phyloP scores from a whole-genome alignment of 2,888 invertebrate genomes.

The Carpatolechia fugitivella region DNA sequence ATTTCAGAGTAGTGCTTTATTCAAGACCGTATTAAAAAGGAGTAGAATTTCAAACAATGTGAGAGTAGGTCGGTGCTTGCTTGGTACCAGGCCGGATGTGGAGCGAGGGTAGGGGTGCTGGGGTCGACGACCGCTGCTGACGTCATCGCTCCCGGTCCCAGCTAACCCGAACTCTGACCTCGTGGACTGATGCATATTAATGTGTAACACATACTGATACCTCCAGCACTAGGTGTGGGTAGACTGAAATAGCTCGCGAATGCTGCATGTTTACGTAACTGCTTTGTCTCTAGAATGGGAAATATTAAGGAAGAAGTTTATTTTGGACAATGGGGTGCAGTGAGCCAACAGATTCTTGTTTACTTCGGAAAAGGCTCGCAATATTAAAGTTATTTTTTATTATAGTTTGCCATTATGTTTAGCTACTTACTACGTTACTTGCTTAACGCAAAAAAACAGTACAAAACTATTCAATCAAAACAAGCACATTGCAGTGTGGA shows the following conservation, averaged over 20 bases:
- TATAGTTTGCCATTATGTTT: too few relatives aligned
- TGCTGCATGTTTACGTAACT: constrained; percentile 19
- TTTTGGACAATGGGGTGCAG: background rate
- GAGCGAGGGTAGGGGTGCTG: constrained; percentile 41
- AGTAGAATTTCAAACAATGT: constrained; percentile 9
- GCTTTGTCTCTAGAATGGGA: background rate
- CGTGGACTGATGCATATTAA: constrained; percentile 27
- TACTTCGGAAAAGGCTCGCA: too few relatives aligned
- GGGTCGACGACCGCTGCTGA: constrained; percentile 65
- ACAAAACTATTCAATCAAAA: too few relatives aligned
- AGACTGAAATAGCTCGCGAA: background rate
- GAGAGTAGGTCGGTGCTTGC: constrained; percentile 22
- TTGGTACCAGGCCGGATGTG: constrained; percentile 48
- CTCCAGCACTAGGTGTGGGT: background rate
- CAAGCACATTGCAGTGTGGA: too few relatives aligned
- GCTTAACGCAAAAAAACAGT: too few relatives aligned
- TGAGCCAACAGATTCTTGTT: too few relatives aligned
- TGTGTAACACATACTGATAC: constrained; percentile 12
- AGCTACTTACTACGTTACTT: too few relatives aligned
- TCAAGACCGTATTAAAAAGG: constrained; percentile 9
- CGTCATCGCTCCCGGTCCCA: constrained; percentile 72
- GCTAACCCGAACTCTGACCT: constrained; percentile 72
- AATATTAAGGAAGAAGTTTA: background rate
- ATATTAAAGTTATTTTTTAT: too few relatives aligned
- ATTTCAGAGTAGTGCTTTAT: constrained; percentile 7